Evolutionary conservation across 1,140 invertebrate species (phyloP), one percentile per base, ranked within the genome.

Genomic region (Rhopalosiphum padi): DNA sequence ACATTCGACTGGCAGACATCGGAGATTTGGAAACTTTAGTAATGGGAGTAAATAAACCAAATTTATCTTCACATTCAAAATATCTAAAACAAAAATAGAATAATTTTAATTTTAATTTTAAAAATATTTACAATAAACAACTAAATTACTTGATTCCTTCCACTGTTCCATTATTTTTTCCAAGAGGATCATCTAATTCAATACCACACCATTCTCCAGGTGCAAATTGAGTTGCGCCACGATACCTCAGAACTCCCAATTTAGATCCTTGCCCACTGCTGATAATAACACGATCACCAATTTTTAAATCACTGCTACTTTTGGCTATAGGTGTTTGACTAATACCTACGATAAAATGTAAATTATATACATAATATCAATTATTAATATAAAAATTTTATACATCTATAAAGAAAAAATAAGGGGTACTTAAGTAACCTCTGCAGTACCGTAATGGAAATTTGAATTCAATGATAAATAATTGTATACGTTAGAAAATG

Each of bases 91-190:
- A 51, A 51, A 48, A 51, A 22, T 48, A 53, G 8, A n/a, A 53
- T 86, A 55, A 93, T 25, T 22, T 11, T 85, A 55, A 93, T 25
- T 22, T 11, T 85, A 51, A 55, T 22, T 53, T 35, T 23, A 41
- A 91, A 22, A 85, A 25, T 92, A 77, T 77, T 83, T 86, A n/a
- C 8, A 86, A 18, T 86, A 51, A 23, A 87, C 3, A 41, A 60
- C 3, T 77, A 35, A 90, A 51, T 94, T 94, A 98, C 97, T 97
- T 97, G 95, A 97, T 97, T 85, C 97, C 98, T 94, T 97, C 98
- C 82, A 99, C 98, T 83, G 98, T 97, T 86, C 99, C 99, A 95
- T 99, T 98, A 96, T 99, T 99, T 95, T 99, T 99, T 68, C 99
- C 99, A 93, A 97, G 95, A 1, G 98, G 97, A 94, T 99, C 98